phyloP scores from a whole-genome alignment of 2,797 vertebrate species.

The Hypotaenidia okinawae region DNA sequence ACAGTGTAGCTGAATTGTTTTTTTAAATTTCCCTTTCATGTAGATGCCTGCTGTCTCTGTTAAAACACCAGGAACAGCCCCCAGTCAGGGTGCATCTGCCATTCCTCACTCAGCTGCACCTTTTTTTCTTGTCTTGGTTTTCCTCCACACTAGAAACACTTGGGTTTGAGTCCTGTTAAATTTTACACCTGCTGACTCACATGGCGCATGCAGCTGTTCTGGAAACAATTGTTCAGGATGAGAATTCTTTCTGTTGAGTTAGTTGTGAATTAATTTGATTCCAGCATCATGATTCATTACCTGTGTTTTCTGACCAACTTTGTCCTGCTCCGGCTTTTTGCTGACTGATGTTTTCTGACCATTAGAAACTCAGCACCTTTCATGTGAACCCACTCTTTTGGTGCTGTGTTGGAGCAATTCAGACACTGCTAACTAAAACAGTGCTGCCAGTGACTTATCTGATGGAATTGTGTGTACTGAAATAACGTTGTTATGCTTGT shows the following conservation, averaged over 20 bases:
- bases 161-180: not conserved
- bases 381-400: not conserved
- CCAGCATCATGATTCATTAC: not conserved
- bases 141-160: not conserved
- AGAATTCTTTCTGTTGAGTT: not conserved
- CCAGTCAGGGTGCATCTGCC: not conserved
- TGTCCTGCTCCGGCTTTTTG: not conserved
- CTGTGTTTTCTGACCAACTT: not conserved
- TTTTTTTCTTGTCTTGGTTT: not conserved
- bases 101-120: not conserved
- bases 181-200: not conserved
- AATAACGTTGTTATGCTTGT: not conserved
- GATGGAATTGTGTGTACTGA: not conserved
- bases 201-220: not conserved
- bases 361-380: not conserved
- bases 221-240: not conserved
- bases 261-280: not conserved
- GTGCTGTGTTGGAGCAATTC: not conserved
- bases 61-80: not conserved
- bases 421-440: not conserved
- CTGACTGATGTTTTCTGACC: not conserved
- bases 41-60: not conserved
- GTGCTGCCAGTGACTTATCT: not conserved
- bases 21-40: slow-evolving; percentile 11
- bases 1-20: not conserved